A percentile compares a stretch with the other conserved stretches of the same genome.
Evolutionary conservation across 1,140 invertebrate genomes (phyloP).

Genomic region (Cyclina sinensis): DNA sequence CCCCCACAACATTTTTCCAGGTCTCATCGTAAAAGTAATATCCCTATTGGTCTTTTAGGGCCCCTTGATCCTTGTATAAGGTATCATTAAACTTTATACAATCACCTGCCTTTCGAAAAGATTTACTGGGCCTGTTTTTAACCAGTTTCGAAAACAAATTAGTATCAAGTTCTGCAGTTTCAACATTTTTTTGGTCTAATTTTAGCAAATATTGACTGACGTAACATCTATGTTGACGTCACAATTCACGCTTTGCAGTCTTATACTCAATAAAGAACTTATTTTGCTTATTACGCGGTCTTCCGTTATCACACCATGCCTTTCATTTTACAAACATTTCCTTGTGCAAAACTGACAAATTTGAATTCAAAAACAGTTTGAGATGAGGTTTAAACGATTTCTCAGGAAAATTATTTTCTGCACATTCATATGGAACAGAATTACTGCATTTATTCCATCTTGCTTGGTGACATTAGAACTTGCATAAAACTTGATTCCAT

Average conservation of each 20-base stretch:
- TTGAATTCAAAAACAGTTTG: neutral
- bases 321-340: neutral
- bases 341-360: neutral
- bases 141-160: neutral
- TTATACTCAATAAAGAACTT: neutral
- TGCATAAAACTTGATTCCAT: too few species aligned
- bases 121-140: neutral
- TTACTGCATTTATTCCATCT: neutral
- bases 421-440: neutral
- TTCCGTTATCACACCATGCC: neutral
- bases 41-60: neutral
- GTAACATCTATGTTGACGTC: neutral
- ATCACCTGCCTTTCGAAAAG: too few species aligned
- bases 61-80: neutral
- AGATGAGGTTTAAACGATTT: neutral
- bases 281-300: neutral
- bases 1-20: neutral
- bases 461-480: too few species aligned
- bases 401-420: neutral
- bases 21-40: neutral
- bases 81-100: neutral
- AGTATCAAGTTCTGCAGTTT: neutral
- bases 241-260: neutral
- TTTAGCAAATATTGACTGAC: neutral
- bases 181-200: neutral